Evolutionary conservation across 2,797 vertebrate species (phyloP), one percentile per base, ranked within the genome.

Genomic region (Pelochelys cantorii): DNA sequence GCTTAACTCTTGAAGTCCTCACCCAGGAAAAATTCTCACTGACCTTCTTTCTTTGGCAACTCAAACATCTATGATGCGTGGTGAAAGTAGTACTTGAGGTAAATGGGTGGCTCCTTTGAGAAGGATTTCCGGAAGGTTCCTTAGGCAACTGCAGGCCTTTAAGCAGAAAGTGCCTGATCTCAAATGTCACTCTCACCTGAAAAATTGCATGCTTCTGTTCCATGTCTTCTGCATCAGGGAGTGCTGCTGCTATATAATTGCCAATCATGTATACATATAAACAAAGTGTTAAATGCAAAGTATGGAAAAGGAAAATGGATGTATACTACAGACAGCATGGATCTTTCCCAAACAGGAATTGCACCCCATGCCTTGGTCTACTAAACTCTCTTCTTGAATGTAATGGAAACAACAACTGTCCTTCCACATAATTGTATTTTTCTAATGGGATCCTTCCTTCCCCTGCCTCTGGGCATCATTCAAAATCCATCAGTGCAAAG

Each of bases 261-360:
- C 68, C 31, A 55, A 22, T 31, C 75, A 85, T 0, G 0, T 11
- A 14, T 79, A 68, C 17, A 34, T 82, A 80, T 9, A 7, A 20
- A 48, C 29, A 87, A 11, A 48, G 48, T 0, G 25, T n/a, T 68
- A 68, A 81, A 89, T 77, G 22, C 23, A 87, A n/a, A 1, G 20
- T 59, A 92, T 80, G 93, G 68, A 81, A 87, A 93, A 90, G 29
- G 8, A 54, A 56, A 59, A 4, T 34, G 13, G 59, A 29, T 60
- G 25, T 27, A 29, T 60, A 27, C 59, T 27, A 18, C n/a, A 68
- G n/a, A 34, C n/a, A 34, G 17, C 17, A 9, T 68, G 65, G 74
- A 87, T 88, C 27, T 77, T 81, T 89, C 86, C 90, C 88, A 92
- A 92, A 94, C 88, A 93, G 87, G 62, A 92, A 88, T 56, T 84